phyloP scores from a whole-genome alignment of 2,888 invertebrate species.

The Parnassius smintheus region DNA sequence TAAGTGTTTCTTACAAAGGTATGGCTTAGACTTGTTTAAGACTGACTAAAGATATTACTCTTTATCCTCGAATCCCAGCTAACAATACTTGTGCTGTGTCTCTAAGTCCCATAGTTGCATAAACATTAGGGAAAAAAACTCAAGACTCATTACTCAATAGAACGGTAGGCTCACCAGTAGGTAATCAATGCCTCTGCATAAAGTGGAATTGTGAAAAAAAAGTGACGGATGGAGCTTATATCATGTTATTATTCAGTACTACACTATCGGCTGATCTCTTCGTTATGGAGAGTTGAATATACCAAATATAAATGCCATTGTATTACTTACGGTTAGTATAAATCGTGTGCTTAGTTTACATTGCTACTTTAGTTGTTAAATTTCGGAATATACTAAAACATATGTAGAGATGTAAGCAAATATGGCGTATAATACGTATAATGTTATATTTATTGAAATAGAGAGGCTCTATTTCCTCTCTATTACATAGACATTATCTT shows the following conservation, averaged over 20 bases:
- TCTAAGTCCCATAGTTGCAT: no score
- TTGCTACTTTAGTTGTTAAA: neutral
- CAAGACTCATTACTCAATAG: no score
- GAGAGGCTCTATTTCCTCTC: neutral
- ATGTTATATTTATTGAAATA: neutral
- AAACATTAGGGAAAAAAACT: no score
- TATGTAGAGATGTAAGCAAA: neutral
- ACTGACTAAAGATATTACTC: no score
- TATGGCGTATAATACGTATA: neutral
- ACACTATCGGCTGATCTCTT: constrained; percentile 15
- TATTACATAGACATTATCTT: constrained; percentile 1
- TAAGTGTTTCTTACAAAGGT: no score
- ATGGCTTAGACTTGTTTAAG: no score
- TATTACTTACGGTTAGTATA: neutral
- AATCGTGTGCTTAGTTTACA: constrained; percentile 1
- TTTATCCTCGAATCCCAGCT: no score
- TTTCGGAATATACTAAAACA: neutral
- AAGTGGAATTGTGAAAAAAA: neutral
- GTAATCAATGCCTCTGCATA: no score
- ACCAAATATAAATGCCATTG: neutral
- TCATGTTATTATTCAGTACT: constrained; percentile 1
- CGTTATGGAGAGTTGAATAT: constrained; percentile 9
- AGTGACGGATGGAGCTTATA: constrained; percentile 3
- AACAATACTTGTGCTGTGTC: no score
- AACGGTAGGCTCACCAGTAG: no score